A percentile compares a stretch with the other conserved stretches of the same genome.
phyloP scores from a whole-genome alignment of 2,797 vertebrate genomes.

The Rousettus madagascariensis region DNA sequence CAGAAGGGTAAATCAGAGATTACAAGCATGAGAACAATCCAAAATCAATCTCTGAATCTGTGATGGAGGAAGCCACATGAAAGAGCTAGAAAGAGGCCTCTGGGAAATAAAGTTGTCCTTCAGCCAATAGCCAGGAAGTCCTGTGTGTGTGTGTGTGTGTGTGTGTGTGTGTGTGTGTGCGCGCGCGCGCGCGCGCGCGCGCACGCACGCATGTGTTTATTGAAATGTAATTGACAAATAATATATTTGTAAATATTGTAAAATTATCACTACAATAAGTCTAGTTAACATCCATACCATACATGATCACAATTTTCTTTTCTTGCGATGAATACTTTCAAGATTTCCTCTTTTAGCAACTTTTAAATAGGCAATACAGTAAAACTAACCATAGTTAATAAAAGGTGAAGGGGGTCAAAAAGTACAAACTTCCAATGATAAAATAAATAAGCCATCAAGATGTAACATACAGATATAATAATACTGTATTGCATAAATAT shows the following conservation, averaged over 20 bases:
- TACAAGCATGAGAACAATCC: rapidly evolving
- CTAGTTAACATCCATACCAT: background rate
- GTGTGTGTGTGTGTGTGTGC: background rate
- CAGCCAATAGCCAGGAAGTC: background rate
- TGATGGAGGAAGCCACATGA: rapidly evolving
- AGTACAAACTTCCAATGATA: background rate
- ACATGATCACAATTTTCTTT: background rate
- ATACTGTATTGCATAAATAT: background rate
- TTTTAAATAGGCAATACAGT: background rate
- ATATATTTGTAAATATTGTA: background rate
- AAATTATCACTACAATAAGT: background rate
- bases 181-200: too few species aligned
- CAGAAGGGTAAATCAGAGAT: background rate
- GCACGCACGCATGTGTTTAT: background rate
- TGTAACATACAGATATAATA: background rate
- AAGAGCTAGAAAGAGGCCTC: background rate
- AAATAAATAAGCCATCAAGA: background rate
- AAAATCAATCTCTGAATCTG: background rate
- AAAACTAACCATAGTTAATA: background rate
- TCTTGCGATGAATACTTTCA: background rate
- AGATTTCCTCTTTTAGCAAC: background rate
- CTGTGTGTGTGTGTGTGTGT: background rate
- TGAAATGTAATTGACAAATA: background rate
- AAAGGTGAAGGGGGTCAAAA: background rate
- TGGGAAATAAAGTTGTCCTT: background rate